Percentiles rank a stretch among this genome's conserved stretches.
phyloP scores from a whole-genome alignment of 2,888 invertebrate species.

The Dascillus cervinus region DNA sequence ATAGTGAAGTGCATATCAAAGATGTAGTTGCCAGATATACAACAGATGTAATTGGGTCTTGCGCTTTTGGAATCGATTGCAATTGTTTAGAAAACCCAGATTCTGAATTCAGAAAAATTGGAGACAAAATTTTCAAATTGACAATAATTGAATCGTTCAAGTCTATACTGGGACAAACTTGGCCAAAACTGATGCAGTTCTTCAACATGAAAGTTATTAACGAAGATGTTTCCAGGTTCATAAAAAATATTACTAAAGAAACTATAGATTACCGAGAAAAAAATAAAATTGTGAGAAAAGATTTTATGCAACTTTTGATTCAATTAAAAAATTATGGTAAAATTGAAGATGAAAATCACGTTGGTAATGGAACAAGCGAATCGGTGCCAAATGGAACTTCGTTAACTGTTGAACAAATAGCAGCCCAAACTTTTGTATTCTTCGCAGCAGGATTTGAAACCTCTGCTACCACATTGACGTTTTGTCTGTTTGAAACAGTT shows the following conservation, averaged over 20 bases:
- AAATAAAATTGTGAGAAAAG: conserved; percentile 43
- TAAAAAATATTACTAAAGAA: conserved; percentile 35
- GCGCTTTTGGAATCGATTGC: conserved; percentile 51
- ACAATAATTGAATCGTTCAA: conserved; percentile 16
- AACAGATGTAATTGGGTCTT: conserved; percentile 51
- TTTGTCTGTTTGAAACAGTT: conserved; percentile 21
- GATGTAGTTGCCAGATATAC: conserved; percentile 49
- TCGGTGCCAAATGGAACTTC: background rate
- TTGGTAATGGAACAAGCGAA: no score
- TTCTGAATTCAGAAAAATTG: conserved; percentile 41
- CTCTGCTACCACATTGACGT: conserved; percentile 22
- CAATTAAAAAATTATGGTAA: conserved; percentile 34
- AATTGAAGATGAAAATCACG: conserved; percentile 12
- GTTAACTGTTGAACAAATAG: conserved; percentile 19
- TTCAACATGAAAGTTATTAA: conserved; percentile 19
- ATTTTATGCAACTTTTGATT: conserved; percentile 48
- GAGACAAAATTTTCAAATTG: conserved; percentile 19
- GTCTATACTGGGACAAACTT: conserved; percentile 19
- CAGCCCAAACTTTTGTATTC: conserved; percentile 25
- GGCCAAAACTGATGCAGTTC: conserved; percentile 22
- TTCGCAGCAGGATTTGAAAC: conserved; percentile 26
- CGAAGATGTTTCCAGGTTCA: conserved; percentile 18
- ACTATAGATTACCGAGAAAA: conserved; percentile 42
- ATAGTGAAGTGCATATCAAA: conserved; percentile 25
- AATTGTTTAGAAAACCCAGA: conserved; percentile 46